phyloP scores from a whole-genome alignment of 2,113 vertebrate species.

The Pterocles gutturalis region DNA sequence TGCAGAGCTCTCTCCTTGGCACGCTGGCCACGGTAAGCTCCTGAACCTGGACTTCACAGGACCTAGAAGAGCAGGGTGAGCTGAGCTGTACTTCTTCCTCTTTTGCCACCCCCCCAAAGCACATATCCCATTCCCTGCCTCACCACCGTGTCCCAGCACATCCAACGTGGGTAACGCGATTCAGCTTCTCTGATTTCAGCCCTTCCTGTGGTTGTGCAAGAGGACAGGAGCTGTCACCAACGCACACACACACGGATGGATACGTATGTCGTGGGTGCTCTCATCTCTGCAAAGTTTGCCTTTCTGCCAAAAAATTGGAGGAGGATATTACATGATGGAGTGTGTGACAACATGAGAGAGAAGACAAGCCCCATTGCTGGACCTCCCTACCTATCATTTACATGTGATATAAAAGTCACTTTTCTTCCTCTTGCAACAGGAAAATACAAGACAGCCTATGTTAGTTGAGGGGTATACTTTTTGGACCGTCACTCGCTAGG shows the following conservation, averaged over 20 bases:
- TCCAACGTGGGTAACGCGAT: rapidly evolving
- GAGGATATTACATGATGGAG: background rate
- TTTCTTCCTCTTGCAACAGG: background rate
- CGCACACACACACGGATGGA: too few relatives aligned
- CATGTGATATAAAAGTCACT: background rate
- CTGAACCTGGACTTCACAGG: background rate
- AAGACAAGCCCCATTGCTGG: background rate
- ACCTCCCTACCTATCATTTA: background rate
- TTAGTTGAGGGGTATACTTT: background rate
- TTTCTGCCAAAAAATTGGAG: background rate
- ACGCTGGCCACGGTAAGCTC: background rate
- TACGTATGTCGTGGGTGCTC: background rate
- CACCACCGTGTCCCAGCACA: background rate
- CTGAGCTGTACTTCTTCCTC: rapidly evolving
- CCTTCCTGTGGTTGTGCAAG: background rate
- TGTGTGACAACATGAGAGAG: background rate
- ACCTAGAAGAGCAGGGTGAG: background rate
- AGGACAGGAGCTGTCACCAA: background rate
- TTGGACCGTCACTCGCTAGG: background rate
- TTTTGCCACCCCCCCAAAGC: background rate
- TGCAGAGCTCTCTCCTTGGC: background rate
- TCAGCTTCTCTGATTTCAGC: background rate
- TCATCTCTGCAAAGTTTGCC: background rate
- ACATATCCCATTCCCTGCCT: background rate
- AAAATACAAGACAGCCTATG: background rate